Evolutionary conservation across 2,797 vertebrate species (phyloP).

Genomic region (Botia kubotai): DNA sequence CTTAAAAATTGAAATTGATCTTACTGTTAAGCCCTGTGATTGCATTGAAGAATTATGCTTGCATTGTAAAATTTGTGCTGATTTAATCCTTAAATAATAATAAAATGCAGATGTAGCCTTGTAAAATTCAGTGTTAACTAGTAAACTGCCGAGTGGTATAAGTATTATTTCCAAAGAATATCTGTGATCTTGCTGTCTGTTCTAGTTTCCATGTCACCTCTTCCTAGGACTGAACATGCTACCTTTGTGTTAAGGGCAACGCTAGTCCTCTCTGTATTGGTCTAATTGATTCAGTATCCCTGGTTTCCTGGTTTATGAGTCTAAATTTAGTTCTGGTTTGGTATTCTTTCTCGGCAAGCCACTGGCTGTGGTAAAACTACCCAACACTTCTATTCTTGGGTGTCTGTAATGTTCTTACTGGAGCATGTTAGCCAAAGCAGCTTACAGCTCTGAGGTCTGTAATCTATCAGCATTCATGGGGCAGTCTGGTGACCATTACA

Average conservation of each 20-base stretch:
- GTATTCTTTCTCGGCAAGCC: not conserved
- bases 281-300: not conserved
- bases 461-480: slow-evolving; percentile 2
- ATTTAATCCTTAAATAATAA: no score
- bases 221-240: not conserved
- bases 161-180: no score
- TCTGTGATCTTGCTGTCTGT: not conserved
- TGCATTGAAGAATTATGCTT: no score
- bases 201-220: not conserved
- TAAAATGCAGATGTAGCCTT: no score
- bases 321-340: not conserved
- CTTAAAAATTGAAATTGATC: no score
- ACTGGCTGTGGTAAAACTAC: not conserved
- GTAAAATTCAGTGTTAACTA: no score
- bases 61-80: no score
- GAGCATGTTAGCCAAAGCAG: slow-evolving; percentile 43
- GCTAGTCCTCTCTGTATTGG: not conserved
- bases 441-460: slow-evolving; percentile 40
- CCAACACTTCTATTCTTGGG: slow-evolving; percentile 25
- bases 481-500: not conserved
- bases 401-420: slow-evolving; percentile 44
- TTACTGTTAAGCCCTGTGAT: no score
- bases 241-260: not conserved
- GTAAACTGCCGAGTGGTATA: no score
- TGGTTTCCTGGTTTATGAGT: not conserved